A percentile compares a stretch with the other conserved stretches of the same genome.
Conservation (phyloP, 1,140 invertebrate species). For the Pseudobourletiella spinata region DNA sequence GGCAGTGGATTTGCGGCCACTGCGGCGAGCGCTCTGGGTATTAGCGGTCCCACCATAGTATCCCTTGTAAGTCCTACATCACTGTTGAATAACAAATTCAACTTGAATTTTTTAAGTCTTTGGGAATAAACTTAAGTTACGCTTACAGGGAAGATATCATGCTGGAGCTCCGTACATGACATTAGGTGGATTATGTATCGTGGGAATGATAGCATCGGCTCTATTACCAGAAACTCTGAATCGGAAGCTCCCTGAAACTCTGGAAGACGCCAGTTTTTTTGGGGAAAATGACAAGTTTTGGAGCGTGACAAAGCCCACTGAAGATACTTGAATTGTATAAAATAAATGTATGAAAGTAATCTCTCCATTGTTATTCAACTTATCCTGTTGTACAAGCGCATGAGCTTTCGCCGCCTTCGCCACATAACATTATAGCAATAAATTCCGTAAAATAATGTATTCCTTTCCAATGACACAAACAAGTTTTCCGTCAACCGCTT, state of each 20-base stretch:
- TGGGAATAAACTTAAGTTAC: constrained; percentile 1
- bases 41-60: constrained; percentile 45
- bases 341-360: background rate
- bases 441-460: background rate
- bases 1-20: constrained; percentile 54
- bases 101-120: too few species aligned
- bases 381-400: background rate
- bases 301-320: constrained; percentile 20
- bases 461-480: too few species aligned
- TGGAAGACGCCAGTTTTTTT: constrained; percentile 41
- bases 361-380: background rate
- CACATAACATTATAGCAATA: background rate
- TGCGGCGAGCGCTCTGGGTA: constrained; percentile 42
- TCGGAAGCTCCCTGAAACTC: constrained; percentile 37
- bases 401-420: background rate
- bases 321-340: too few species aligned
- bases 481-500: too few species aligned
- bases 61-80: constrained; percentile 42
- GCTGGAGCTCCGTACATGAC: constrained; percentile 36
- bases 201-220: constrained; percentile 37
- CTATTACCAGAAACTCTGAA: constrained; percentile 41
- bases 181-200: constrained; percentile 34
- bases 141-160: constrained; percentile 3
- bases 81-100: too few species aligned
- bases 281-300: constrained; percentile 40